Conservation (phyloP, 2,888 invertebrate genomes). For the Zhengitettix transpicula region DNA sequence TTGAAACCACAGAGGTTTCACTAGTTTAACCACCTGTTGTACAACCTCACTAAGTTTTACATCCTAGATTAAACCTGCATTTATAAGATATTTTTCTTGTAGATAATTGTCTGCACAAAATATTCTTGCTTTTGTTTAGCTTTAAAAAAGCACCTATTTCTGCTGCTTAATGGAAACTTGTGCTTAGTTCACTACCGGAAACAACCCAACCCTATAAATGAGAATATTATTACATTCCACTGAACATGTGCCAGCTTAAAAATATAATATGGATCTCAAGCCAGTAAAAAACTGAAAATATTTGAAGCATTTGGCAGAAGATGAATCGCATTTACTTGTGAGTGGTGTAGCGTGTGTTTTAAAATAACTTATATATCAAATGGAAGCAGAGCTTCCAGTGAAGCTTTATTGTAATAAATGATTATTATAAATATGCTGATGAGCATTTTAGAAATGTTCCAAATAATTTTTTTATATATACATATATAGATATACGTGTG, state of each 20-base stretch:
- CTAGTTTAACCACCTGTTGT: no score
- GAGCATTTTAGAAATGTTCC: slow-evolving; percentile 12
- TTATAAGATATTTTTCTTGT: no score
- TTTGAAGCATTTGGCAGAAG: not conserved
- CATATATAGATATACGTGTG: slow-evolving; percentile 3
- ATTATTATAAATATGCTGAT: slow-evolving; percentile 5
- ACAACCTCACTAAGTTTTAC: no score
- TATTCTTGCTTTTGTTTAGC: no score
- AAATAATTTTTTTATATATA: slow-evolving; percentile 6
- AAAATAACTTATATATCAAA: slow-evolving; percentile 1
- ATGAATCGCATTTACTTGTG: not conserved
- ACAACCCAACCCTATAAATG: not conserved
- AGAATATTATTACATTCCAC: slow-evolving; percentile 8
- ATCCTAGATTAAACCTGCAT: no score
- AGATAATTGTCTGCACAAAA: no score
- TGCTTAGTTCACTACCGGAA: not conserved
- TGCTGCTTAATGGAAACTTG: no score
- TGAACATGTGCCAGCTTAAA: slow-evolving; percentile 11
- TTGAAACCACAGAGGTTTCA: no score
- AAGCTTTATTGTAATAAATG: slow-evolving; percentile 8
- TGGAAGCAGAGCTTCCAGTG: slow-evolving; percentile 12
- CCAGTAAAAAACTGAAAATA: slow-evolving; percentile 2
- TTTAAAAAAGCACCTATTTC: no score
- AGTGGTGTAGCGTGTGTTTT: not conserved
- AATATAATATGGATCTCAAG: slow-evolving; percentile 9